Evolutionary conservation across 2,113 vertebrate genomes (phyloP).

Genomic region (Leiothrix lutea): DNA sequence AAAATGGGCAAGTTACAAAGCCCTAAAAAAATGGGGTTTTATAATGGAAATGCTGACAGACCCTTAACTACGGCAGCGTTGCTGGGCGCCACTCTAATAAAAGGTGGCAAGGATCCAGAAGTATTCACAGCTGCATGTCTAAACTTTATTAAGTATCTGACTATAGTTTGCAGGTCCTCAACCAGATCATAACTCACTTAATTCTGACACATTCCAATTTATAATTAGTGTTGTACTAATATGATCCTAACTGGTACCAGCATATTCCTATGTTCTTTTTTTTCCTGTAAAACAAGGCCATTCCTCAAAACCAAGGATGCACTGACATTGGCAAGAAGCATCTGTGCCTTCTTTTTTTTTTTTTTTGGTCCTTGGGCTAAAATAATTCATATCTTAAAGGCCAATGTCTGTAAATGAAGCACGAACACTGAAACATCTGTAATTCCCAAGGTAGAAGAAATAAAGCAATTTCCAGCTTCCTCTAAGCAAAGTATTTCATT

Average conservation of each 20-base stretch:
- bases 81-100: conserved; percentile 74
- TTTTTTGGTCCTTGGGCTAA: background rate
- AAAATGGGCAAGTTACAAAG: conserved; percentile 45
- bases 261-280: conserved; percentile 39
- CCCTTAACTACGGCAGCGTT: conserved; percentile 47
- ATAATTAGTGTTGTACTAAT: conserved; percentile 75
- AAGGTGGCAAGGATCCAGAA: conserved; percentile 75
- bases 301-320: conserved; percentile 49
- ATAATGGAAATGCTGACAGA: conserved; percentile 73
- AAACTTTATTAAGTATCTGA: conserved; percentile 79
- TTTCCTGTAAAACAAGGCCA: conserved; percentile 28
- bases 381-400: background rate
- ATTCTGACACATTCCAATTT: conserved; percentile 75
- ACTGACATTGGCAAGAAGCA: conserved; percentile 3
- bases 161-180: conserved; percentile 69
- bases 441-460: background rate
- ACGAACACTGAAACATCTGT: background rate
- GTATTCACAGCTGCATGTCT: conserved; percentile 74
- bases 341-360: background rate
- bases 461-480: background rate
- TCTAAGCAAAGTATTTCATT: background rate
- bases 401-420: background rate
- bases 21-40: conserved; percentile 48
- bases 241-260: conserved; percentile 60
- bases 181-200: conserved; percentile 75